Conservation (phyloP, 2,797 vertebrate genomes). For the Danio choprae region DNA sequence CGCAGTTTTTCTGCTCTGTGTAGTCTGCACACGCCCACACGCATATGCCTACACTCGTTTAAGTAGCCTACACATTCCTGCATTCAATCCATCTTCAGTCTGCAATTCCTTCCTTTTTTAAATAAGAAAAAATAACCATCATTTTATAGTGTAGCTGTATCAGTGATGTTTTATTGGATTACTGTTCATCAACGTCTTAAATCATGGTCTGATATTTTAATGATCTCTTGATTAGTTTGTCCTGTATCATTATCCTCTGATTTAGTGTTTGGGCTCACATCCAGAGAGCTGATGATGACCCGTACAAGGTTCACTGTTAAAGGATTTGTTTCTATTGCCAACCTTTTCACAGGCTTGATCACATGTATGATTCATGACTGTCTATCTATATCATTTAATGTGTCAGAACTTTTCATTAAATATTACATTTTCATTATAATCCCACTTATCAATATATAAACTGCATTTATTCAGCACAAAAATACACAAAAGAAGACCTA, state of each 20-base stretch:
- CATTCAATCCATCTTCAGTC: conserved; percentile 30
- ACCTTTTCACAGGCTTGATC: not conserved
- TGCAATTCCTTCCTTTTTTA: conserved; percentile 17
- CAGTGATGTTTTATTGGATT: not conserved
- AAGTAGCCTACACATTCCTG: conserved; percentile 54
- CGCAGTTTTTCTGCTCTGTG: conserved; percentile 44
- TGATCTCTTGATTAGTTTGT: not conserved
- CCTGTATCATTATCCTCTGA: not conserved
- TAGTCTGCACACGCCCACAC: conserved; percentile 56
- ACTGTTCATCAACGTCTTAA: not conserved
- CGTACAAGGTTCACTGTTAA: not conserved
- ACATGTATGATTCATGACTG: not conserved
- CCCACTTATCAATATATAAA: no score
- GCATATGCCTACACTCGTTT: conserved; percentile 42
- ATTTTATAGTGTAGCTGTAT: conserved; percentile 5
- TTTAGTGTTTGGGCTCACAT: not conserved
- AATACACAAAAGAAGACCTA: not conserved
- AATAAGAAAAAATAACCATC: not conserved
- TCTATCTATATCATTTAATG: not conserved
- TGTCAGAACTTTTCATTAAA: not conserved
- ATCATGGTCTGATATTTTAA: not conserved
- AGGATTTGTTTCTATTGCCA: not conserved
- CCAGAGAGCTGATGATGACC: not conserved
- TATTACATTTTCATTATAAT: not conserved
- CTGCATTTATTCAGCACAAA: not conserved